Evolutionary conservation across 2,113 vertebrate species (phyloP).

Genomic region (Chitala chitala): DNA sequence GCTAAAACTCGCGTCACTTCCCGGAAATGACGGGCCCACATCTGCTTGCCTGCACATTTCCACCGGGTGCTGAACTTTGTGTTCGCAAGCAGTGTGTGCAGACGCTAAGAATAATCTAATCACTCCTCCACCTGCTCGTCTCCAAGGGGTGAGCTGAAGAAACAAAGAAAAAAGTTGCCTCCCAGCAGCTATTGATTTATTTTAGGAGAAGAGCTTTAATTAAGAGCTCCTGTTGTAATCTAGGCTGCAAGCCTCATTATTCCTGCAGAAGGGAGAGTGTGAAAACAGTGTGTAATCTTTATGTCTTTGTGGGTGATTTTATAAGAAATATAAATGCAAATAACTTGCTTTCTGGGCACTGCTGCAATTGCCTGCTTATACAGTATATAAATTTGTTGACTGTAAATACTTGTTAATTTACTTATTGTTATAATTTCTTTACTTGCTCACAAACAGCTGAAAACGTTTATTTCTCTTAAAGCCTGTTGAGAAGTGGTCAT

Average conservation of each 20-base stretch:
- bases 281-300: neutral
- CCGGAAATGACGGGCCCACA: neutral
- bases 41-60: neutral
- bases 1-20: too few relatives aligned
- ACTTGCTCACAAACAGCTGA: neutral
- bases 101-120: neutral
- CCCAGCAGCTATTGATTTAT: constrained; percentile 28
- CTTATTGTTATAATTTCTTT: neutral
- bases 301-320: neutral
- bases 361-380: neutral
- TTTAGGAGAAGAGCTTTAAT: constrained; percentile 21
- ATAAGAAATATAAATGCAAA: neutral
- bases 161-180: neutral
- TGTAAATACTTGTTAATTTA: neutral
- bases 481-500: neutral
- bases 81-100: neutral
- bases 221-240: constrained; percentile 24
- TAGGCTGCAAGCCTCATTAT: constrained; percentile 19
- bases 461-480: neutral
- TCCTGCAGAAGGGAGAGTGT: neutral
- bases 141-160: neutral
- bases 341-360: neutral
- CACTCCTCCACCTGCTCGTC: neutral
- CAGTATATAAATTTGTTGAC: neutral
- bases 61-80: neutral